Conservation (phyloP, 23 tunicate genomes). For the Aplidium turbinatum region DNA sequence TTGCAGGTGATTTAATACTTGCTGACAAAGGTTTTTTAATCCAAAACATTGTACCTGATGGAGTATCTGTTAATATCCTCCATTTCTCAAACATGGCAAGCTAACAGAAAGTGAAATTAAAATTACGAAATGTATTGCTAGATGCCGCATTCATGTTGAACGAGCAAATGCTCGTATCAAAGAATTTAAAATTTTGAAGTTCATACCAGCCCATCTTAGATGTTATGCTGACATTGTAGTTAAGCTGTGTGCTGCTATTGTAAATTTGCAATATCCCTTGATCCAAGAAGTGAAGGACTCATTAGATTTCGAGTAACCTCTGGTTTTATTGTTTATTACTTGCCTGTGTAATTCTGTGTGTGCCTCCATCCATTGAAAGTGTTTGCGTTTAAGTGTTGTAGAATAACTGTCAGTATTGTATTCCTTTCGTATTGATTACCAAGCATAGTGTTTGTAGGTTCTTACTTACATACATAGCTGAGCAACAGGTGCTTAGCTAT, state of each 20-base stretch:
- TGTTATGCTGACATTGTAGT: not conserved
- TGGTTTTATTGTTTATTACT: too few species aligned
- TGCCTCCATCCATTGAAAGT: too few species aligned
- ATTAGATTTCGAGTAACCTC: too few species aligned
- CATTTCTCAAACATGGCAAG: slow-evolving; percentile 14
- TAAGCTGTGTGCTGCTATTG: slow-evolving; percentile 4
- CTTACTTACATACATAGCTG: too few species aligned
- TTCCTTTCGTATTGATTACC: too few species aligned
- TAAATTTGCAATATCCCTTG: slow-evolving; percentile 3
- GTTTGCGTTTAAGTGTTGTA: too few species aligned
- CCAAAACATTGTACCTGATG: slow-evolving; percentile 2
- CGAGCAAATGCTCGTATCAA: slow-evolving; percentile 4
- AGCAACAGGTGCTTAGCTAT: too few species aligned
- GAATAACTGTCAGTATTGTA: too few species aligned
- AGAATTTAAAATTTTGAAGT: slow-evolving; percentile 1
- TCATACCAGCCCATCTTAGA: not conserved
- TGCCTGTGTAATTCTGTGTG: too few species aligned
- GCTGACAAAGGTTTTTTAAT: slow-evolving; percentile 8
- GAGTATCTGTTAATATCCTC: slow-evolving; percentile 1
- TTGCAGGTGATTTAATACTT: slow-evolving; percentile 18
- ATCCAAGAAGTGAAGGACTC: slow-evolving; percentile 2
- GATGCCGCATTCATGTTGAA: slow-evolving; percentile 15
- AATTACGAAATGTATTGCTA: slow-evolving; percentile 2
- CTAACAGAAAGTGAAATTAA: not conserved
- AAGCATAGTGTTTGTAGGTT: too few species aligned